These are phyloP conservation scores for Archivesica marissinica DNA, from an alignment of 1,140 invertebrate species.

Conservation along the genomic window DNA sequence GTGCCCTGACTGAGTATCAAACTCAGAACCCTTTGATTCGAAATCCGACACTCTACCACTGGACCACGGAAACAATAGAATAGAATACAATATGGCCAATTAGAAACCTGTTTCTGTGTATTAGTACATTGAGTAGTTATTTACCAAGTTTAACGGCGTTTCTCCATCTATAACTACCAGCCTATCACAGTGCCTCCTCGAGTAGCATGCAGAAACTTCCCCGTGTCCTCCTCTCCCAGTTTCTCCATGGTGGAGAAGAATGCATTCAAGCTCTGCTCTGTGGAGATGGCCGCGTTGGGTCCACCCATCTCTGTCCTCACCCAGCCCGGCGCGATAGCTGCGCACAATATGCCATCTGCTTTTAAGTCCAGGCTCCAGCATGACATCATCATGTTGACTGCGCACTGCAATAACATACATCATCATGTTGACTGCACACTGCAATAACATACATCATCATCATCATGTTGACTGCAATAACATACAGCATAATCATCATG, in stretches of 20 bases:
- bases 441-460: no score
- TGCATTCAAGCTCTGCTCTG: slow-evolving; percentile 18
- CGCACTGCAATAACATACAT: slow-evolving; percentile 87
- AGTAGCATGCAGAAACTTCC: slow-evolving; percentile 15
- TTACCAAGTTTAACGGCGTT: not conserved
- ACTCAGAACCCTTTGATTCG: no score
- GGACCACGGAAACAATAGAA: no score
- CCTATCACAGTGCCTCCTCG: slow-evolving; percentile 24
- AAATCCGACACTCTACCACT: no score
- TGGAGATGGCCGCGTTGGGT: slow-evolving; percentile 86
- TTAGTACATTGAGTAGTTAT: not conserved
- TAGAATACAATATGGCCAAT: no score
- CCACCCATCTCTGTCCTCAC: slow-evolving; percentile 96
- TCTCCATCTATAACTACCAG: slow-evolving; percentile 14
- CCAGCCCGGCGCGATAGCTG: slow-evolving; percentile 95
- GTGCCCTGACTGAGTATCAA: no score
- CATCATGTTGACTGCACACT: no score
- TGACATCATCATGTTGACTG: slow-evolving; percentile 94
- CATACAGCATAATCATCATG: not conserved
- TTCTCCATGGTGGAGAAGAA: slow-evolving; percentile 18
- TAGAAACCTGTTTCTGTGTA: not conserved
- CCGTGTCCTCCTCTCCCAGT: slow-evolving; percentile 28
- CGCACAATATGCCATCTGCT: slow-evolving; percentile 89
- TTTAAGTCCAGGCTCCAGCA: slow-evolving; percentile 93
- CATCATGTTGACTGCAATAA: not conserved